These are phyloP conservation scores for Pterostichus niger DNA, from an alignment of 2,888 invertebrate species.

Conservation along the genomic window DNA sequence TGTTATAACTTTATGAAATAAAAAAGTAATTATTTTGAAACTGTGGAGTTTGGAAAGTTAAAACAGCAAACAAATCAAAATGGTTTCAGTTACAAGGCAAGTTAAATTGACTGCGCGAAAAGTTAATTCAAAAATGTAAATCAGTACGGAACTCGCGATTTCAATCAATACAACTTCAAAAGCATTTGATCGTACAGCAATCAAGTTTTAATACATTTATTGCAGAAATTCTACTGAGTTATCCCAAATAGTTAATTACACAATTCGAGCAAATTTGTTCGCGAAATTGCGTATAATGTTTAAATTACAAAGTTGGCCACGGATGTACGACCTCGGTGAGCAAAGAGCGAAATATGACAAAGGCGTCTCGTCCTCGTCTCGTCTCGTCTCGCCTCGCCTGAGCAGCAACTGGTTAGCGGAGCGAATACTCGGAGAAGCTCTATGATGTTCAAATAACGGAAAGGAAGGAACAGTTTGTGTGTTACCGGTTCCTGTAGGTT, in stretches of 20 bases:
- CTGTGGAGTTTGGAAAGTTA: neutral
- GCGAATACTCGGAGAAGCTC: neutral
- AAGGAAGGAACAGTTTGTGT: constrained; percentile 58
- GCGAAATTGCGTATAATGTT: constrained; percentile 51
- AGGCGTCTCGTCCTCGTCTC: neutral
- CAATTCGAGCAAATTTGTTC: constrained; percentile 57
- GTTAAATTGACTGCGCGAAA: constrained; percentile 47
- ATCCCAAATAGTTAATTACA: constrained; percentile 56
- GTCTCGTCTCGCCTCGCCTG: no score
- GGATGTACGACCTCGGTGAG: neutral
- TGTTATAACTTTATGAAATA: no score
- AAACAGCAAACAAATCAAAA: constrained; percentile 33
- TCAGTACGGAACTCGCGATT: constrained; percentile 25
- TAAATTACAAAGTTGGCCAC: constrained; percentile 39
- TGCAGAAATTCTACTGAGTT: constrained; percentile 38
- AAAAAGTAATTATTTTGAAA: no score
- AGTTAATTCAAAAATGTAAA: constrained; percentile 50
- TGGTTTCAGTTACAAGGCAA: constrained; percentile 41
- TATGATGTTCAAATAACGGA: constrained; percentile 63
- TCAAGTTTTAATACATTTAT: constrained; percentile 57
- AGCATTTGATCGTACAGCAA: constrained; percentile 26
- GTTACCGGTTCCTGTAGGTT: constrained; percentile 56
- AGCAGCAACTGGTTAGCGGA: constrained; percentile 22
- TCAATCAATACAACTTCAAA: constrained; percentile 43
- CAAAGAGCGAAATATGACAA: constrained; percentile 35